These are phyloP conservation scores for Fragum sueziense DNA, from an alignment of 2,888 invertebrate species.

Conservation along the genomic window DNA sequence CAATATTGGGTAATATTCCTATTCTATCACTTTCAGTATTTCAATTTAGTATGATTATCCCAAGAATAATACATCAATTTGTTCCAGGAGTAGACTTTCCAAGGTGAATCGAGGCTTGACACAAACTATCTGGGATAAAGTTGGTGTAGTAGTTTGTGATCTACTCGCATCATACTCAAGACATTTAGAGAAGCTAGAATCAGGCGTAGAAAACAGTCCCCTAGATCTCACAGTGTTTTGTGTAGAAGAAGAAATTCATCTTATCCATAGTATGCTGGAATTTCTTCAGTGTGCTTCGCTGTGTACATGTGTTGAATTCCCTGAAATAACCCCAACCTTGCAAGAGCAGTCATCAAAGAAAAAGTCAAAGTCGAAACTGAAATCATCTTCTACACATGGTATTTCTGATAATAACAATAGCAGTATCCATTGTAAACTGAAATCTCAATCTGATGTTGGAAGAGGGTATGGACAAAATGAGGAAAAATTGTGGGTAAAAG, in stretches of 20 bases:
- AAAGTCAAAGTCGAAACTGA: slow-evolving; percentile 45
- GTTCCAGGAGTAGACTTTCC: slow-evolving; percentile 58
- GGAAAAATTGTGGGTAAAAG: slow-evolving; percentile 54
- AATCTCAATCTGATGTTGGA: slow-evolving; percentile 48
- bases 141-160: slow-evolving; percentile 57
- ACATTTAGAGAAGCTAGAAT: slow-evolving; percentile 35
- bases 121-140: slow-evolving; percentile 66
- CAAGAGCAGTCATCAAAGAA: slow-evolving; percentile 44
- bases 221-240: slow-evolving; percentile 33
- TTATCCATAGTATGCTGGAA: slow-evolving; percentile 58
- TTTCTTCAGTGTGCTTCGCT: slow-evolving; percentile 57
- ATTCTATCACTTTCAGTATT: too few species aligned
- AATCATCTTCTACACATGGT: slow-evolving; percentile 47
- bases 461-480: slow-evolving; percentile 36
- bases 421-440: slow-evolving; percentile 30
- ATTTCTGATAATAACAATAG: slow-evolving; percentile 3
- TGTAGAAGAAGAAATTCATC: slow-evolving; percentile 59
- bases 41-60: too few species aligned
- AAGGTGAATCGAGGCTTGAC: slow-evolving; percentile 64
- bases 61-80: neutral
- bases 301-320: slow-evolving; percentile 64
- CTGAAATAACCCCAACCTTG: slow-evolving; percentile 50
- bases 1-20: too few species aligned
- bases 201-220: slow-evolving; percentile 3
- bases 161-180: slow-evolving; percentile 57